Conservation (phyloP, 2,113 vertebrate genomes). For the Oenanthe oenanthe region DNA sequence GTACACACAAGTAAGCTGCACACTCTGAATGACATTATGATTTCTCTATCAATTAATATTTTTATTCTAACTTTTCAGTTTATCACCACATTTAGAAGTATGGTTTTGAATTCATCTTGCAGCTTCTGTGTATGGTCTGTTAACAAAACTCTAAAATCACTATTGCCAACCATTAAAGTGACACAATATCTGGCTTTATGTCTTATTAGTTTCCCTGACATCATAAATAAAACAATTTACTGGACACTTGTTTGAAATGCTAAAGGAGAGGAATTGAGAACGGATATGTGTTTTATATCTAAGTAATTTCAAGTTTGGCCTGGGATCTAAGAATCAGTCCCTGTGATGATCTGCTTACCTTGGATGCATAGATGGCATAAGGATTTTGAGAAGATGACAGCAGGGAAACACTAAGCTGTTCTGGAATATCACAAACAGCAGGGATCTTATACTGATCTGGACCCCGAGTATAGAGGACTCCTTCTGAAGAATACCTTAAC, state of each 20-base stretch:
- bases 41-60: background rate
- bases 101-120: background rate
- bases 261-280: background rate
- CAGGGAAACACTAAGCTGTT: slow-evolving; percentile 81
- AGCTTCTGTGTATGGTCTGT: background rate
- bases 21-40: background rate
- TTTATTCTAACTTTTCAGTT: background rate
- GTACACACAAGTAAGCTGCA: background rate
- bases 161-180: background rate
- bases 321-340: background rate
- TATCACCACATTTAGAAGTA: background rate
- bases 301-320: background rate
- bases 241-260: background rate
- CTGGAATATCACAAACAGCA: slow-evolving; percentile 83
- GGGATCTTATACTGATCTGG: slow-evolving; percentile 88
- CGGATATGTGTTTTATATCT: background rate
- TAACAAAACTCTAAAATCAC: background rate
- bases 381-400: slow-evolving; percentile 78
- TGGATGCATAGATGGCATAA: slow-evolving; percentile 87
- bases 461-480: slow-evolving; percentile 78
- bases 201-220: background rate
- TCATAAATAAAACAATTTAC: background rate
- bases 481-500: slow-evolving; percentile 82
- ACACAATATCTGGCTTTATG: background rate
- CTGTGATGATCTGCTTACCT: slow-evolving; percentile 72